Conservation (phyloP, 1,140 invertebrate genomes). For the Papilio polytes region DNA sequence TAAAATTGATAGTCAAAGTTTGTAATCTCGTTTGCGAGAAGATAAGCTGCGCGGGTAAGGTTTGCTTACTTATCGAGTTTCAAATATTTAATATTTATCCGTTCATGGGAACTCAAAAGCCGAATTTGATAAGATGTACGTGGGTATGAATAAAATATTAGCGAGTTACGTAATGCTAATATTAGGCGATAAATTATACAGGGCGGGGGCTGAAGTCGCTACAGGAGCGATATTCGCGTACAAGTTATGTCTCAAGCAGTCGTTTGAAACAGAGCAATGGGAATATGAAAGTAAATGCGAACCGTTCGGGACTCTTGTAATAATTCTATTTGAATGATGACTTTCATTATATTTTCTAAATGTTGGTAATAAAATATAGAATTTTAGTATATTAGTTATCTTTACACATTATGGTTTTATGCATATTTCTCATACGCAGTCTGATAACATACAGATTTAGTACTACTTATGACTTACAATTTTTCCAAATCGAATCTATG, state of each 20-base stretch:
- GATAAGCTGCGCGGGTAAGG: constrained; percentile 63
- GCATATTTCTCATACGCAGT: background rate
- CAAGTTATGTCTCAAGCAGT: constrained; percentile 33
- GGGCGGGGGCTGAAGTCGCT: constrained; percentile 12
- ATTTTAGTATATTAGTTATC: background rate
- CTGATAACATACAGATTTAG: background rate
- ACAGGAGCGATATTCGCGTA: constrained; percentile 30
- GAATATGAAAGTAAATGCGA: constrained; percentile 35
- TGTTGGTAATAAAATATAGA: constrained; percentile 16
- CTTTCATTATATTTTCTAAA: constrained; percentile 26
- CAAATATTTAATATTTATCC: constrained; percentile 62
- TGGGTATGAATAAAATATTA: constrained; percentile 43
- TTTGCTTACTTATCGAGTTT: constrained; percentile 59
- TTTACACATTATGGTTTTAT: background rate
- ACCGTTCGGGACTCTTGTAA: constrained; percentile 1
- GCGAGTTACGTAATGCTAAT: constrained; percentile 36
- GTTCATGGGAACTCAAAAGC: constrained; percentile 47
- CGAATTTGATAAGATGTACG: constrained; percentile 45
- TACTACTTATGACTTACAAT: no score
- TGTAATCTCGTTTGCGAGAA: constrained; percentile 61
- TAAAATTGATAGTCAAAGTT: constrained; percentile 66
- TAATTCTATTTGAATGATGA: constrained; percentile 22
- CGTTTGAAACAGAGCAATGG: constrained; percentile 29
- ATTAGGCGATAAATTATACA: constrained; percentile 37
- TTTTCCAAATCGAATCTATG: no score